Conservation (phyloP, 2,113 vertebrate species). For the Platycercus adscitus region DNA sequence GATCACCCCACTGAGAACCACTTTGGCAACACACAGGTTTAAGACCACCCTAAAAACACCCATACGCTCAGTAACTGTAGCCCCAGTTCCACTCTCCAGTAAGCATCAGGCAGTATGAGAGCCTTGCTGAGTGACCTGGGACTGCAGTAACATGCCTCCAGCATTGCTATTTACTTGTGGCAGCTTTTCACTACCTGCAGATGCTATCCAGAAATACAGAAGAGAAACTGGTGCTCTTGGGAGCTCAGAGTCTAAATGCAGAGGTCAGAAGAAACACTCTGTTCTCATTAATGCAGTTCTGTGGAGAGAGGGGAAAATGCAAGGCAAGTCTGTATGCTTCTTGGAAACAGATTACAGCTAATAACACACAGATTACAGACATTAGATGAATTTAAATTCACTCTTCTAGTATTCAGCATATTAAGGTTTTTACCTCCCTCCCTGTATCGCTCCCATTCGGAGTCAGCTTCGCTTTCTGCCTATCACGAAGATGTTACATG, state of each 20-base stretch:
- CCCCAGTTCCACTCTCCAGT: not conserved
- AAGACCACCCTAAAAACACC: not conserved
- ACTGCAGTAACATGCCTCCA: not conserved
- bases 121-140: not conserved
- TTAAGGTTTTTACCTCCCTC: not conserved
- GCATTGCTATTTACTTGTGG: not conserved
- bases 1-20: not conserved
- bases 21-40: not conserved
- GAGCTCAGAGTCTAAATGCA: not conserved
- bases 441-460: not conserved
- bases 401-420: constrained; percentile 25
- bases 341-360: constrained; percentile 39
- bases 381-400: constrained; percentile 44
- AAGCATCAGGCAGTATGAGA: not conserved
- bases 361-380: constrained; percentile 41
- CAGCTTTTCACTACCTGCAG: not conserved
- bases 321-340: not conserved
- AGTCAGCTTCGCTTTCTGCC: not conserved
- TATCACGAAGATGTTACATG: not conserved
- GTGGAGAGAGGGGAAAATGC: not conserved
- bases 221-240: not conserved
- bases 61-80: not conserved
- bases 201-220: not conserved
- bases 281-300: not conserved
- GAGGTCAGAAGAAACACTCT: constrained; percentile 7